These are phyloP conservation scores for Esox lucius DNA, from an alignment of 2,797 vertebrate species.

Conservation along the genomic window DNA sequence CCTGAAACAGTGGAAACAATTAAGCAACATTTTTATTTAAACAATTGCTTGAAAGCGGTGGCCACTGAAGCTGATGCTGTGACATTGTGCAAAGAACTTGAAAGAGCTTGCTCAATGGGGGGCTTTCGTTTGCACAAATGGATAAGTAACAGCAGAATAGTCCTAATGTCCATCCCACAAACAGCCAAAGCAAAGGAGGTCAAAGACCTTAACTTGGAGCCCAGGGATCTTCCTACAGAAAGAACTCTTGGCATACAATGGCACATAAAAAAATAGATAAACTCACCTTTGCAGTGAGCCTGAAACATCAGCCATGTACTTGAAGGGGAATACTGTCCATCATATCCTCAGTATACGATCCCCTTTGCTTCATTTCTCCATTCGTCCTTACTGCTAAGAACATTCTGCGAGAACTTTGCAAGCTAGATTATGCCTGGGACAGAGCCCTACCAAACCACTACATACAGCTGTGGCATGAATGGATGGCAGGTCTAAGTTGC, in stretches of 20 bases:
- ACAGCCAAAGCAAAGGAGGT: background rate
- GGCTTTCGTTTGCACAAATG: constrained; percentile 19
- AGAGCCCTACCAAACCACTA: background rate
- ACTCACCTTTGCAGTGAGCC: too few relatives aligned
- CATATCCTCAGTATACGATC: constrained; percentile 16
- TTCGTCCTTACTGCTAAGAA: background rate
- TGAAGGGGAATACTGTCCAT: constrained; percentile 8
- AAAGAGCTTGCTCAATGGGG: constrained; percentile 3
- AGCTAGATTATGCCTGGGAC: constrained; percentile 10
- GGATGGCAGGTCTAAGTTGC: constrained; percentile 3
- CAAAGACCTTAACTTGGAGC: constrained; percentile 7
- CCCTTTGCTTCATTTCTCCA: constrained; percentile 3
- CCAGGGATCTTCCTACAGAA: background rate
- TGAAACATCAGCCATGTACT: too few relatives aligned
- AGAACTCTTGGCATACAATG: constrained; percentile 3
- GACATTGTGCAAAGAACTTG: background rate
- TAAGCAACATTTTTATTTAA: background rate
- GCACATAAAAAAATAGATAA: background rate
- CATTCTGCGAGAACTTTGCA: constrained; percentile 7
- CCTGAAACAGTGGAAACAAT: too few relatives aligned
- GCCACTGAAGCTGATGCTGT: background rate
- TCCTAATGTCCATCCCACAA: background rate
- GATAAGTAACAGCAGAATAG: constrained; percentile 1
- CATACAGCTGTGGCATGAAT: background rate
- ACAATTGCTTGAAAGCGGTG: constrained; percentile 11